A percentile compares a stretch with the other conserved stretches of the same genome.
Evolutionary conservation across 2,797 vertebrate genomes (phyloP).

Genomic region (Coluber constrictor): DNA sequence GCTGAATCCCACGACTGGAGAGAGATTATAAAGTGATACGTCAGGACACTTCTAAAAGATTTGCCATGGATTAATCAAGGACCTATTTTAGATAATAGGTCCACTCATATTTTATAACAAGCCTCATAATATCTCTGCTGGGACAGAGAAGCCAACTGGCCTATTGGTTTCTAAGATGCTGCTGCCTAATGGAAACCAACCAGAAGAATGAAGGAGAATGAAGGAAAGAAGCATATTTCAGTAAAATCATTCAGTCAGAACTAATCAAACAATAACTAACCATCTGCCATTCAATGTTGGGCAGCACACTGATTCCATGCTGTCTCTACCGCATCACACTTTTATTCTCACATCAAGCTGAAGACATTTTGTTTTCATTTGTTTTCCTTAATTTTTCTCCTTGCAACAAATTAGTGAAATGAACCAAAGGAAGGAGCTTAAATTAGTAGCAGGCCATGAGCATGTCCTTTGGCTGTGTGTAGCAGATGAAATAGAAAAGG

Average conservation of each 20-base stretch:
- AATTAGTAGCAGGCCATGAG: constrained; percentile 45
- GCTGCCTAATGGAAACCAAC: not conserved
- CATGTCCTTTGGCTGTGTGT: not conserved
- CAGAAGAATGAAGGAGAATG: not conserved
- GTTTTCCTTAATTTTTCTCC: not conserved
- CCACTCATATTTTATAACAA: not conserved
- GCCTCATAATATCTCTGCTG: not conserved
- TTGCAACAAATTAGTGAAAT: constrained; percentile 15
- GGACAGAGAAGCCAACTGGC: not conserved
- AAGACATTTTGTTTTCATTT: constrained; percentile 7
- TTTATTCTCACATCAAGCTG: not conserved
- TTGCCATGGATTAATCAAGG: not conserved
- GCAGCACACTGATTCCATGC: not conserved
- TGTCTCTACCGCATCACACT: not conserved
- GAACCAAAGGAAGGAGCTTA: constrained; percentile 38
- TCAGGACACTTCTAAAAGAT: not conserved
- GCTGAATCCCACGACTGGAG: too few species aligned
- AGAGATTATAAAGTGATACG: not conserved
- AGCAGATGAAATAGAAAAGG: not conserved
- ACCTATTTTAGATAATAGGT: too few species aligned
- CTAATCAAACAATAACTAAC: not conserved
- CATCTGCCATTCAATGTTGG: not conserved
- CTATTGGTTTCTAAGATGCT: not conserved
- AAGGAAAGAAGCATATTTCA: too few species aligned
- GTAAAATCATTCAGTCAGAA: not conserved